These are phyloP conservation scores for Plectropomus leopardus DNA, from an alignment of 2,113 vertebrate species.

Conservation along the genomic window DNA sequence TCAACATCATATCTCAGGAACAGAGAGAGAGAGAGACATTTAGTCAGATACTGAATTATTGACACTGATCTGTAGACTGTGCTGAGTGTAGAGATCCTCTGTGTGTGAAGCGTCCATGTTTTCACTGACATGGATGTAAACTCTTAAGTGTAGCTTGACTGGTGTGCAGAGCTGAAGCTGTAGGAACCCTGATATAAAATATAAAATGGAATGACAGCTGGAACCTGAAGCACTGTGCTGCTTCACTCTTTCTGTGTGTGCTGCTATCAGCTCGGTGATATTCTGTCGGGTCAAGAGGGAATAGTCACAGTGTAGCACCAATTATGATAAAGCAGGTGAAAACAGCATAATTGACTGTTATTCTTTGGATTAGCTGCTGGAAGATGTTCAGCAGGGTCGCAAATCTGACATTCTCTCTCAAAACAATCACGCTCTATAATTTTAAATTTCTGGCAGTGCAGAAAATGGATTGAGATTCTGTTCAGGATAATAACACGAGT, in stretches of 20 bases:
- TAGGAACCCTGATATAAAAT: too few relatives aligned
- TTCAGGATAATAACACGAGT: conserved; percentile 12
- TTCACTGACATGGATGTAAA: too few relatives aligned
- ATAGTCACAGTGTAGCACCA: background rate
- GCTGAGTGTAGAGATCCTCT: too few relatives aligned
- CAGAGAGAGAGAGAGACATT: too few relatives aligned
- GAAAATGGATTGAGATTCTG: conserved; percentile 50
- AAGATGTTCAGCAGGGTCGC: conserved; percentile 1
- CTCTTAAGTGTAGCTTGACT: too few relatives aligned
- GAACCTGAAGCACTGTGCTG: background rate
- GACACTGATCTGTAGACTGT: too few relatives aligned
- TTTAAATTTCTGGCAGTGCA: conserved; percentile 37
- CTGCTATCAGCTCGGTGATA: background rate
- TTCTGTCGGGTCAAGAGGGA: conserved; percentile 16
- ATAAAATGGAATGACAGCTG: background rate
- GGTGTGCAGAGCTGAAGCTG: too few relatives aligned
- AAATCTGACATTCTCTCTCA: conserved; percentile 18
- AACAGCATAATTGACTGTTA: conserved; percentile 9
- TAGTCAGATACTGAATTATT: too few relatives aligned
- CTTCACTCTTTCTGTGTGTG: background rate
- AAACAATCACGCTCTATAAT: conserved; percentile 23
- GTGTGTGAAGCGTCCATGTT: too few relatives aligned
- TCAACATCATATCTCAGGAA: too few relatives aligned
- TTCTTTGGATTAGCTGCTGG: conserved; percentile 33
- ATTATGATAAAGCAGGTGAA: conserved; percentile 29